Evolutionary conservation across 2,113 vertebrate species (phyloP).

Genomic region (Sisor rabdophorus): DNA sequence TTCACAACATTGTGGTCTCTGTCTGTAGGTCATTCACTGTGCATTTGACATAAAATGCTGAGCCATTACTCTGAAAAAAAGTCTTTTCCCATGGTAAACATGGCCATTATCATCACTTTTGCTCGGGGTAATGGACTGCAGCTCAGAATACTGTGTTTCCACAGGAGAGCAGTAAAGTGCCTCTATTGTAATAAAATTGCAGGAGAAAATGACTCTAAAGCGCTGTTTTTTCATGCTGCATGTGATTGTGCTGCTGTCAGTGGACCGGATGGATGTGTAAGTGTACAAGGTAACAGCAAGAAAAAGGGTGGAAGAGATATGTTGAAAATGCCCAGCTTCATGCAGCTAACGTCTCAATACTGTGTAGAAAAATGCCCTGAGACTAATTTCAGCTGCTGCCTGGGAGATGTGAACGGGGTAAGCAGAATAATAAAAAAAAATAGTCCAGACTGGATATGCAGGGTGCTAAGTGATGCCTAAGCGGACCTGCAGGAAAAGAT

Average conservation of each 20-base stretch:
- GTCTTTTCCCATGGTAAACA: slow-evolving; percentile 32
- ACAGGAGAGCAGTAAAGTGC: slow-evolving; percentile 39
- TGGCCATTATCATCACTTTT: slow-evolving; percentile 35
- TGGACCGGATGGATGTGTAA: slow-evolving; percentile 36
- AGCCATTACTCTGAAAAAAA: slow-evolving; percentile 11
- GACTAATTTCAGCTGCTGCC: slow-evolving; percentile 27
- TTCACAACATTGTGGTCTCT: neutral
- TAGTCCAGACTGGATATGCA: slow-evolving; percentile 13
- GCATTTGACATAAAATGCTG: slow-evolving; percentile 19
- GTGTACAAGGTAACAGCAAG: slow-evolving; percentile 18
- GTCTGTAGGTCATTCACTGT: slow-evolving; percentile 3
- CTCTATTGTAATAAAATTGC: slow-evolving; percentile 37
- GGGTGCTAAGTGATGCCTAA: slow-evolving; percentile 16
- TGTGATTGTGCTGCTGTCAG: slow-evolving; percentile 40
- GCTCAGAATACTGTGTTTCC: slow-evolving; percentile 37
- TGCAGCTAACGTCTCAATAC: slow-evolving; percentile 35
- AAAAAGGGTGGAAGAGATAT: slow-evolving; percentile 13
- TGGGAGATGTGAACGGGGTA: slow-evolving; percentile 3
- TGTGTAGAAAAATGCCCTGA: slow-evolving; percentile 10
- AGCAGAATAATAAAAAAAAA: neutral
- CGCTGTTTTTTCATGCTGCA: slow-evolving; percentile 36
- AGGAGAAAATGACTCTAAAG: slow-evolving; percentile 41
- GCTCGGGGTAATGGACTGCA: slow-evolving; percentile 28
- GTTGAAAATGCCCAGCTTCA: slow-evolving; percentile 1
- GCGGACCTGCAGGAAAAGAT: neutral